Percentiles rank a stretch among this genome's conserved stretches.
Conservation (phyloP, 2,888 invertebrate species). For the Saturnia japonica region DNA sequence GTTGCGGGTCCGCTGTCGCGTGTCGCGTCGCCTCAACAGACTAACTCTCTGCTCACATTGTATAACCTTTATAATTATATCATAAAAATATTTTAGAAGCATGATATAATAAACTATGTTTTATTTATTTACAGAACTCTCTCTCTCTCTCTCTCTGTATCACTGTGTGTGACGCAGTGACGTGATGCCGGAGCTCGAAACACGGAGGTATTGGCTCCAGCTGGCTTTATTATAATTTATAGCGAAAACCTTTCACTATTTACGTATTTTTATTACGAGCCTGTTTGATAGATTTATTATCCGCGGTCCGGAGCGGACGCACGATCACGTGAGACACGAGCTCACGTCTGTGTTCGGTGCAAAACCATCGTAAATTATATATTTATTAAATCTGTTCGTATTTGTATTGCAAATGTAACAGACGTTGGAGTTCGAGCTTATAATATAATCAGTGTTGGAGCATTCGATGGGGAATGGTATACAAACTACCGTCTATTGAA, state of each 20-base stretch:
- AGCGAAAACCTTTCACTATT: background rate
- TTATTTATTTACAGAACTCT: background rate
- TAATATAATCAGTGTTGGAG: too few species aligned
- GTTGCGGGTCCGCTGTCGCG: too few species aligned
- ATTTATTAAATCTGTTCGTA: background rate
- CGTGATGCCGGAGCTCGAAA: background rate
- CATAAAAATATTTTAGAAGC: background rate
- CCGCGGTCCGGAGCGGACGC: background rate
- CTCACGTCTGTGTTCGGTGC: background rate
- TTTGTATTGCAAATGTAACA: too few species aligned
- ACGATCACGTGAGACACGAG: too few species aligned
- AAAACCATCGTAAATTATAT: background rate
- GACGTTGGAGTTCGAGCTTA: background rate
- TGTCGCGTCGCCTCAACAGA: too few species aligned
- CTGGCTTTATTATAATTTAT: background rate
- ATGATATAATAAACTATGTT: background rate
- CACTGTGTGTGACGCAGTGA: background rate
- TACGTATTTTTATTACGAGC: background rate
- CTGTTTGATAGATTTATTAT: background rate
- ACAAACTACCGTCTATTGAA: too few species aligned
- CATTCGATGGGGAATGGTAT: too few species aligned
- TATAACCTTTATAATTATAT: too few species aligned
- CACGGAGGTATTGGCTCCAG: too few species aligned
- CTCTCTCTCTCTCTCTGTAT: background rate
- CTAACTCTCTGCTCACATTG: too few species aligned